phyloP scores from a whole-genome alignment of 2,797 vertebrate species.

The Tachyglossus aculeatus region DNA sequence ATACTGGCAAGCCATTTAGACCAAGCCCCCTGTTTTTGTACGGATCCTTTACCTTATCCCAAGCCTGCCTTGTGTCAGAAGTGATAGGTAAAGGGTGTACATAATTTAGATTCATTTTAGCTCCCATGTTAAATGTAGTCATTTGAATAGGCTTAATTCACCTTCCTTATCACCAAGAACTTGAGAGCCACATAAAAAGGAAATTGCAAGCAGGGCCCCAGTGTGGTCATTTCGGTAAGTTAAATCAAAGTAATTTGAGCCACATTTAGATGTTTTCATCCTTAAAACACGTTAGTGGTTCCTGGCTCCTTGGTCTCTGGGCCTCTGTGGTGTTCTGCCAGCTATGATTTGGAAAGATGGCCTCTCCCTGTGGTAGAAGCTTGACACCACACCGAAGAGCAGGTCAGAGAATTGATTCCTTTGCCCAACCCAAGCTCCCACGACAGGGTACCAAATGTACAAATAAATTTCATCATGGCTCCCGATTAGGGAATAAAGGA shows the following conservation, averaged over 20 bases:
- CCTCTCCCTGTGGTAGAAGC: not conserved
- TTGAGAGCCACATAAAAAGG: not conserved
- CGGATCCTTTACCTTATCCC: too few species aligned
- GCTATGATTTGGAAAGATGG: not conserved
- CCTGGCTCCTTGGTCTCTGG: too few species aligned
- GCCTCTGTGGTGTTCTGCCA: too few species aligned
- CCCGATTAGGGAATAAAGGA: not conserved
- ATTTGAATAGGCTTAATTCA: not conserved
- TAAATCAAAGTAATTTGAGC: not conserved
- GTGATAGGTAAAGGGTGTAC: too few species aligned
- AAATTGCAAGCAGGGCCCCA: not conserved
- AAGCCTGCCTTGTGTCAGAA: too few species aligned
- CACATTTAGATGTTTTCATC: not conserved
- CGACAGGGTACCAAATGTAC: not conserved
- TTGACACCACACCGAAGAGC: not conserved
- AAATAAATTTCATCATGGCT: not conserved
- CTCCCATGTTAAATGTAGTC: not conserved
- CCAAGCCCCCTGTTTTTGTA: too few species aligned
- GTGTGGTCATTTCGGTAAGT: not conserved
- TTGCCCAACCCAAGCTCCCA: not conserved
- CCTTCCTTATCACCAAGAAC: not conserved
- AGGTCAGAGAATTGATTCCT: not conserved
- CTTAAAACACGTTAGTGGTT: not conserved
- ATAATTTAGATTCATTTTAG: not conserved
- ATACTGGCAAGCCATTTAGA: too few species aligned